Conservation (phyloP, 2,113 vertebrate species). For the Malurus cyaneus region DNA sequence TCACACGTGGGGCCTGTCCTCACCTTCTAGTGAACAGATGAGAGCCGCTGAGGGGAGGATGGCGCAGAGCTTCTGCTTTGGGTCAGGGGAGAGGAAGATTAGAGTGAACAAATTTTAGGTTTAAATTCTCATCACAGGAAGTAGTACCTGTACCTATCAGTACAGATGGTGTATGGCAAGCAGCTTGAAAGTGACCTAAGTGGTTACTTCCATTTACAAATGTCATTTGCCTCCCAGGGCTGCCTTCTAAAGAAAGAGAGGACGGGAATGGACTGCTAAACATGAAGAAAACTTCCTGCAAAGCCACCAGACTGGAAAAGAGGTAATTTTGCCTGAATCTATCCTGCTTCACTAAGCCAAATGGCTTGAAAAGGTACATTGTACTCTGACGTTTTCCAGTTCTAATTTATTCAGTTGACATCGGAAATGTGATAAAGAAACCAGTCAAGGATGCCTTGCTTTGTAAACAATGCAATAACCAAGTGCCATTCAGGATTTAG, state of each 20-base stretch:
- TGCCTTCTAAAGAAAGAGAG: neutral
- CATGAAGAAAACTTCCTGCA: conserved; percentile 21
- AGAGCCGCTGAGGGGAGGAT: neutral
- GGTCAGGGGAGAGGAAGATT: neutral
- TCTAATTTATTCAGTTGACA: conserved; percentile 51
- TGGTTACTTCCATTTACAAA: neutral
- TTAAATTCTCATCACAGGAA: neutral
- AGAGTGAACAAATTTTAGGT: neutral
- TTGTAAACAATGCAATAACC: conserved; percentile 35
- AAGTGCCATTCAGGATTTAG: neutral
- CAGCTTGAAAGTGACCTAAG: neutral
- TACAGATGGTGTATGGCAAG: neutral
- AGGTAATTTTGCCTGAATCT: conserved; percentile 32
- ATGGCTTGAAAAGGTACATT: conserved; percentile 1
- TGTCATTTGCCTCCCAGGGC: neutral
- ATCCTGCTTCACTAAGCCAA: conserved; percentile 3
- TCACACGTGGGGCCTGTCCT: neutral
- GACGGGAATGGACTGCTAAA: neutral
- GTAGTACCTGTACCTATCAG: neutral
- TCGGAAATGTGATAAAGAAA: conserved; percentile 48
- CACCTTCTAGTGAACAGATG: neutral
- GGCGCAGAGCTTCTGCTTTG: neutral
- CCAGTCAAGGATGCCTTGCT: conserved; percentile 25
- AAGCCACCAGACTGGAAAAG: conserved; percentile 40
- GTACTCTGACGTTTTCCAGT: neutral